Percentiles rank a stretch among this genome's conserved stretches.
Conservation (phyloP, 2,797 vertebrate species). For the Sebastes oblongus region DNA sequence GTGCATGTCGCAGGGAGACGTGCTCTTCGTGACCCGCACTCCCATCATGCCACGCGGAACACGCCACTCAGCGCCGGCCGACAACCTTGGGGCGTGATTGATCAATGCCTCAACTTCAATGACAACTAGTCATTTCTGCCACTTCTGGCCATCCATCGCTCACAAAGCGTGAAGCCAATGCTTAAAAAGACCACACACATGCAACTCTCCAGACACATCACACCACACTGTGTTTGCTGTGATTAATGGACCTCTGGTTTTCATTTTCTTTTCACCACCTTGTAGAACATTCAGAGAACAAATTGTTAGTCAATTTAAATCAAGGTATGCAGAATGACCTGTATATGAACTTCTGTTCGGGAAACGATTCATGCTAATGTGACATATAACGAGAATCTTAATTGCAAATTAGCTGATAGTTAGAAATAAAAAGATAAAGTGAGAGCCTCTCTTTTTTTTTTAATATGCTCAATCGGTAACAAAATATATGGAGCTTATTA, state of each 20-base stretch:
- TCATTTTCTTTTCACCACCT: conserved; percentile 40
- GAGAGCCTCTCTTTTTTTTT: background rate
- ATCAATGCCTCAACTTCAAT: conserved; percentile 69
- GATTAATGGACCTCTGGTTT: conserved; percentile 48
- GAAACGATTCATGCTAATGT: conserved; percentile 48
- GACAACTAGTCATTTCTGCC: conserved; percentile 72
- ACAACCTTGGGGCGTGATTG: conserved; percentile 68
- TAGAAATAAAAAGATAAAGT: background rate
- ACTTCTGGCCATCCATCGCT: conserved; percentile 69
- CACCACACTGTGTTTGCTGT: conserved; percentile 12
- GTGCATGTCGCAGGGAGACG: background rate
- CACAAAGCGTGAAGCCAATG: conserved; percentile 34
- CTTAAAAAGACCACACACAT: conserved; percentile 42
- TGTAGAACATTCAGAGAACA: background rate
- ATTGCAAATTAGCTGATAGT: conserved; percentile 42
- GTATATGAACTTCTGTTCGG: conserved; percentile 18
- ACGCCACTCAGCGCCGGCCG: conserved; percentile 8
- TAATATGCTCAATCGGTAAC: conserved; percentile 22
- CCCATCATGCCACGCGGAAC: conserved; percentile 42
- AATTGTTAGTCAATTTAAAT: conserved; percentile 3
- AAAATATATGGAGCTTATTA: conserved; percentile 22
- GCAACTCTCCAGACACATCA: conserved; percentile 11
- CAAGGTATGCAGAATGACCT: background rate
- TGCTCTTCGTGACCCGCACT: conserved; percentile 32
- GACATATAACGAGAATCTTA: conserved; percentile 25